Evolutionary conservation across 2,888 invertebrate genomes (phyloP), one percentile per base, ranked within the genome.

Genomic region (Apamea epomidion): DNA sequence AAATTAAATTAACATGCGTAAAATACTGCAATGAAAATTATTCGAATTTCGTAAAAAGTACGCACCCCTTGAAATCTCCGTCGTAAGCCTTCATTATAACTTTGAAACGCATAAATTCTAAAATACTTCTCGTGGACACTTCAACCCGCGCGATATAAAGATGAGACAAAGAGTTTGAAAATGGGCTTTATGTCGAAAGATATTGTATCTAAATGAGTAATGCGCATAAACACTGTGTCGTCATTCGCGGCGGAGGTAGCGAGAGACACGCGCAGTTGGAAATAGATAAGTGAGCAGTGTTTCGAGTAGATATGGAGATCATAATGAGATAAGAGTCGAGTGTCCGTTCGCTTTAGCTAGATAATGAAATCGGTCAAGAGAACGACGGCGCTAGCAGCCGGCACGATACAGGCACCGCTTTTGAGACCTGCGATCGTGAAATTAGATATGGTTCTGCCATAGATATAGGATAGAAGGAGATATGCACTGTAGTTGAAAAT

Each of bases 261-360:
- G 74, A 62, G 69, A 77, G 69, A 80, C 88, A 69, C 72, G 72
- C 79, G 72, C 73, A 81, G 88, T 81, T 87, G 90, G 85, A 88
- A 86, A 87, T 69, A 79, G 73, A 74, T 73, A 80, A 80, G 37
- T 73, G 48, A 78, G 81, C 71, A 78, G 69, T 87, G 81, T 89
- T 82, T 83, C 70, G 76, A 86, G 81, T 72, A 86, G 91, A 91
- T 91, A 91, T 73, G 73, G 77, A 90, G 91, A 91, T 91, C 86
- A 85, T 86, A 86, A 78, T 77, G 78, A 71, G 91, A 91, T 91
- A 91, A 91, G 78, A 85, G 84, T 86, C 80, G 73, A 90, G 88
- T 90, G 90, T 84, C 82, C 88, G 81, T 80, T 84, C 74, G 76
- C 81, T 76, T 80, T 74, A 74, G 68, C 37, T 60, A 84, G 87